phyloP scores from a whole-genome alignment of 2,797 vertebrate species.

The Acipenser oxyrinchus region DNA sequence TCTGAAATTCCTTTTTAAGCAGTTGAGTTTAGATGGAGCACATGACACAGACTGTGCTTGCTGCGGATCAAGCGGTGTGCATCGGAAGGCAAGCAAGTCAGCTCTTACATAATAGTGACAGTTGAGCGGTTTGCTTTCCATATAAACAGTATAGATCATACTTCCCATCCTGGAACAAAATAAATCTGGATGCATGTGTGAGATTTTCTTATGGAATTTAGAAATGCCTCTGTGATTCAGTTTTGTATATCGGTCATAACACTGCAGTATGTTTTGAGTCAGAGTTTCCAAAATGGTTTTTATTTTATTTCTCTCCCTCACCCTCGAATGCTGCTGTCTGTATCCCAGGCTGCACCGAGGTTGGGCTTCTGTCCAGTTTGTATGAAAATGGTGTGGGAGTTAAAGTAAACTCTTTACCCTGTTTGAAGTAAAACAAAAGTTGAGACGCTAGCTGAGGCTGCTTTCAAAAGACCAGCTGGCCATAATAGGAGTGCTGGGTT shows the following conservation, averaged over 20 bases:
- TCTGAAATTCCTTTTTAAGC: no score
- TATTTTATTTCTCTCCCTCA: conserved; percentile 4
- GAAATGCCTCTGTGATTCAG: no score
- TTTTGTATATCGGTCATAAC: no score
- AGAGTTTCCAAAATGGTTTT: neutral
- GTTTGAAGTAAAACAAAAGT: conserved; percentile 34
- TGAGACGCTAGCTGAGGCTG: conserved; percentile 26
- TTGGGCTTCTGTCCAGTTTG: conserved; percentile 8
- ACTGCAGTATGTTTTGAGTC: no score
- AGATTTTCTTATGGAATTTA: no score
- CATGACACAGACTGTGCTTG: conserved; percentile 39
- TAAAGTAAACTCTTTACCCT: conserved; percentile 33
- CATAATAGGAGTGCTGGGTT: conserved; percentile 52
- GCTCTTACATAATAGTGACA: no score
- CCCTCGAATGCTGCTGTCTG: conserved; percentile 21
- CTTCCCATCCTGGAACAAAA: no score
- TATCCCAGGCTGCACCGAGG: neutral
- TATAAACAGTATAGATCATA: no score
- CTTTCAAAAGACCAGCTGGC: conserved; percentile 46
- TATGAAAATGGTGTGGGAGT: conserved; percentile 30
- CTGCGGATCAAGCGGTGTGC: no score
- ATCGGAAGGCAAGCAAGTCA: no score
- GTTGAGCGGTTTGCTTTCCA: no score
- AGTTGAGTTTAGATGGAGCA: neutral
- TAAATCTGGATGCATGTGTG: no score